Conservation (phyloP, 2,113 vertebrate species). For the Eidolon helvum region DNA sequence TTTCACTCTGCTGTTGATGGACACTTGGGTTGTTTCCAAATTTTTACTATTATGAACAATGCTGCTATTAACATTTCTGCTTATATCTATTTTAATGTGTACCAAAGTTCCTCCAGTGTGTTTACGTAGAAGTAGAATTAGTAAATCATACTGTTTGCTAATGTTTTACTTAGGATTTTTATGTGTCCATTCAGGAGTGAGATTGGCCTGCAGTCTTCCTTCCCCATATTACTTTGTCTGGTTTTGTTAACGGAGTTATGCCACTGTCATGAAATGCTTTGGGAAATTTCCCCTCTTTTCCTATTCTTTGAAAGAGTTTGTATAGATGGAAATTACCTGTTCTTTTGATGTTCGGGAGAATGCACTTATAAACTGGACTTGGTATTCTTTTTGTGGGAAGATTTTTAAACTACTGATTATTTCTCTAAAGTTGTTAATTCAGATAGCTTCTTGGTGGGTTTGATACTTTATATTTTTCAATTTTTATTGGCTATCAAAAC, state of each 20-base stretch:
- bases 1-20: not conserved
- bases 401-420: conserved; percentile 4
- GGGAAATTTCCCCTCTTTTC: not conserved
- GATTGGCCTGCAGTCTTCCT: not conserved
- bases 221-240: not conserved
- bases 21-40: not conserved
- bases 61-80: not conserved
- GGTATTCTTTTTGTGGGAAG: not conserved
- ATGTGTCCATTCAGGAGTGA: conserved; percentile 9
- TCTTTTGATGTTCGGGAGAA: not conserved
- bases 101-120: not conserved
- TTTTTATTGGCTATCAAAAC: conserved; percentile 24
- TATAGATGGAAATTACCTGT: not conserved
- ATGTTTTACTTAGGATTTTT: conserved; percentile 26
- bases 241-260: conserved; percentile 22
- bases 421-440: not conserved
- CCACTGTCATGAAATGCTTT: not conserved
- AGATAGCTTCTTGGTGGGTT: not conserved
- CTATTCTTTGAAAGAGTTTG: not conserved
- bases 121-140: not conserved
- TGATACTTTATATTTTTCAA: conserved; percentile 9
- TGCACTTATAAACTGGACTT: not conserved
- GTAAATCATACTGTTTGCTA: not conserved
- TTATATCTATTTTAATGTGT: not conserved
- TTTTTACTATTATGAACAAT: not conserved